Evolutionary conservation across 2,888 invertebrate genomes (phyloP).

Genomic region (Drosophila falleni): DNA sequence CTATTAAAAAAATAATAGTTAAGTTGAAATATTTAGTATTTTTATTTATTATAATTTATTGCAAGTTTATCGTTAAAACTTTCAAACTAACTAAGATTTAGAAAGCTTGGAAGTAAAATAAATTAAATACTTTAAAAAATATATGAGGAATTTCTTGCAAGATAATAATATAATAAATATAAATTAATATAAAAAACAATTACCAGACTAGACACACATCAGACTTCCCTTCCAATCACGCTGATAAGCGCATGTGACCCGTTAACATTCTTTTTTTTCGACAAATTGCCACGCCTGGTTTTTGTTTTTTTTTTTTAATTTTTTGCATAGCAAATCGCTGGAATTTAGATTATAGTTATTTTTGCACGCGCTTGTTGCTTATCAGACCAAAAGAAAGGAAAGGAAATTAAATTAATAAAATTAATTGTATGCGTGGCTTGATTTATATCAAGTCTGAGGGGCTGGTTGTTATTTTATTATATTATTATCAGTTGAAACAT

Average conservation of each 20-base stretch:
- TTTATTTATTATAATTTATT: too few species aligned
- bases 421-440: constrained; percentile 19
- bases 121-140: too few species aligned
- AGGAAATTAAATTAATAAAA: constrained; percentile 12
- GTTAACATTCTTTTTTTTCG: constrained; percentile 13
- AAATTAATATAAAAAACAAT: neutral
- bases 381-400: constrained; percentile 36
- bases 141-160: neutral
- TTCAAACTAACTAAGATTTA: too few species aligned
- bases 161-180: neutral
- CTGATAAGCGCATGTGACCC: constrained; percentile 78
- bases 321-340: constrained; percentile 33
- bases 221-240: constrained; percentile 7
- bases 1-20: neutral
- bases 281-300: constrained; percentile 38
- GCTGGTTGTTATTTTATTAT: constrained; percentile 24
- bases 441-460: constrained; percentile 29
- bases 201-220: constrained; percentile 7
- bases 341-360: constrained; percentile 17
- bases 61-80: too few species aligned
- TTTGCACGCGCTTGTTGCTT: constrained; percentile 48
- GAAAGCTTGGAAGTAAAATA: too few species aligned
- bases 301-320: neutral
- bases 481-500: constrained; percentile 10
- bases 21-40: too few species aligned